Conservation (phyloP, 2,888 invertebrate genomes). For the Drosophila pseudotalamancana region DNA sequence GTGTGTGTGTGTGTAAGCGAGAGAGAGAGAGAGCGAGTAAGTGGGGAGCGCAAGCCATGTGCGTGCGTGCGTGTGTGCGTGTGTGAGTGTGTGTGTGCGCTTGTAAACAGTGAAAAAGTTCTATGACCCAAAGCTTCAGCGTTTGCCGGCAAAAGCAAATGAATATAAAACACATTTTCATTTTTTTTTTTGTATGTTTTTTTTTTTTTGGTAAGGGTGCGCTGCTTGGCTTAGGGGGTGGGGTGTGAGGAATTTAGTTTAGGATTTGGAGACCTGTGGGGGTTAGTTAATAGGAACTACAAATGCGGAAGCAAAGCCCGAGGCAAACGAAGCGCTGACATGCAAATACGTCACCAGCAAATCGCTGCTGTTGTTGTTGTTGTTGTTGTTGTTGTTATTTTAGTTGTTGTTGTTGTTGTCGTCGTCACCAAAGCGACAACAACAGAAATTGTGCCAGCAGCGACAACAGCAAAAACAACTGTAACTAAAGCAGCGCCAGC, state of each 20-base stretch:
- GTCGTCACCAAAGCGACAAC: constrained; percentile 61
- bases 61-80: constrained; percentile 2
- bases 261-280: constrained; percentile 11
- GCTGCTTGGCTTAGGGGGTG: constrained; percentile 1
- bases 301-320: constrained; percentile 71
- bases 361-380: constrained; percentile 21
- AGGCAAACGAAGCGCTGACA: constrained; percentile 53
- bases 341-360: constrained; percentile 73
- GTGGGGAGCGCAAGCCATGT: constrained; percentile 12
- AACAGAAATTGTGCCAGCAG: constrained; percentile 55
- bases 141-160: constrained; percentile 51
- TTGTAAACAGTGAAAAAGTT: constrained; percentile 74
- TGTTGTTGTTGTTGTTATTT: constrained; percentile 43
- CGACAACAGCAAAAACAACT: constrained; percentile 49
- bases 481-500: constrained; percentile 61
- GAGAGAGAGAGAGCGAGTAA: constrained; percentile 12
- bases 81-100: constrained; percentile 39
- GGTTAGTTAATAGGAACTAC: constrained; percentile 55
- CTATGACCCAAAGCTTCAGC: constrained; percentile 79
- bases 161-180: constrained; percentile 38
- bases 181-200: not conserved
- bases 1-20: constrained; percentile 22
- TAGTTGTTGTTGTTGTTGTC: constrained; percentile 50
- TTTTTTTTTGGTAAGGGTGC: not conserved
- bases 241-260: not conserved